phyloP scores from a whole-genome alignment of 2,888 invertebrate species.

The Cheiracanthium punctorium region DNA sequence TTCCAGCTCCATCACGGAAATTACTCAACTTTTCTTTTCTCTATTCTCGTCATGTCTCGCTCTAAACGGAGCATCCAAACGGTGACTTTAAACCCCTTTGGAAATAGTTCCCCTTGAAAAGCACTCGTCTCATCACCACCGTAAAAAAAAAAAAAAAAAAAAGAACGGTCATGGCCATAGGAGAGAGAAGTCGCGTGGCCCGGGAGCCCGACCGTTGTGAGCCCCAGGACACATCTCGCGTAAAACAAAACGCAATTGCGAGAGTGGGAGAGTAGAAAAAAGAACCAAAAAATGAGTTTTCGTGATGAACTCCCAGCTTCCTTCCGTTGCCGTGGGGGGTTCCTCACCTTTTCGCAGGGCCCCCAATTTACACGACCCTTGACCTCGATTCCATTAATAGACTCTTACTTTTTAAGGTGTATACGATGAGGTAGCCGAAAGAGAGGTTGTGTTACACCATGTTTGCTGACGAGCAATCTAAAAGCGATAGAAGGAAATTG shows the following conservation, averaged over 20 bases:
- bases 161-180: not conserved
- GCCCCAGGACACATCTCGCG: slow-evolving; percentile 47
- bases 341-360: slow-evolving; percentile 41
- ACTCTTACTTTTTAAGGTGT: slow-evolving; percentile 65
- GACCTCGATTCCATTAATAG: slow-evolving; percentile 64
- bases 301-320: slow-evolving; percentile 23
- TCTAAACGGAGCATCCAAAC: slow-evolving; percentile 6
- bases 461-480: not conserved
- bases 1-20: too few relatives aligned
- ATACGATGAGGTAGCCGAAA: not conserved
- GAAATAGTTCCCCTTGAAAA: not conserved
- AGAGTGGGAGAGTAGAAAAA: too few relatives aligned
- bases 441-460: not conserved
- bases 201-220: slow-evolving; percentile 57
- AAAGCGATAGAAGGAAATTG: not conserved
- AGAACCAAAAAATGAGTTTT: not conserved
- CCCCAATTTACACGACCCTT: slow-evolving; percentile 41
- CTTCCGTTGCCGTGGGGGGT: slow-evolving; percentile 51
- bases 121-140: not conserved
- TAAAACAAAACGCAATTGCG: not conserved
- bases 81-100: not conserved
- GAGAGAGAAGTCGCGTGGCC: slow-evolving; percentile 41
- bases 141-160: too few relatives aligned
- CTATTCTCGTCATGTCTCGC: not conserved
- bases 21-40: too few relatives aligned